Conservation (phyloP, 2,888 invertebrate species). For the Trissolcus japonicus region DNA sequence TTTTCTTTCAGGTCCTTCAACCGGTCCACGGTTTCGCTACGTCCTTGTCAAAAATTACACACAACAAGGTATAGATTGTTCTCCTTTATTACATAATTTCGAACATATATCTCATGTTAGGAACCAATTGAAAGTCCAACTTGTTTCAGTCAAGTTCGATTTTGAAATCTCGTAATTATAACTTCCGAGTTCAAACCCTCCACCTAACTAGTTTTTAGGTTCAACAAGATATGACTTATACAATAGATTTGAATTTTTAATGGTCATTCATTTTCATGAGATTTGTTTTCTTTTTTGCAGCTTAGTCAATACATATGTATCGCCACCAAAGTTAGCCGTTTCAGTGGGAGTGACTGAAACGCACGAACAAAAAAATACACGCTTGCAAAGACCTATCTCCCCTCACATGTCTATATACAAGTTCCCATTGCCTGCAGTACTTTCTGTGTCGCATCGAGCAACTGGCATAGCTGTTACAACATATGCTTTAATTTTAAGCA, state of each 20-base stretch:
- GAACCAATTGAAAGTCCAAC: not conserved
- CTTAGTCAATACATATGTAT: slow-evolving; percentile 46
- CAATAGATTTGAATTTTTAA: not conserved
- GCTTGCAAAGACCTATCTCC: slow-evolving; percentile 87
- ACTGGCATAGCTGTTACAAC: slow-evolving; percentile 80
- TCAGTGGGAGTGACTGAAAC: slow-evolving; percentile 74
- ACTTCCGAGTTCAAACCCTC: too few relatives aligned
- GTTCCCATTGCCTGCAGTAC: slow-evolving; percentile 85
- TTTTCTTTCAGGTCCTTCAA: slow-evolving; percentile 11
- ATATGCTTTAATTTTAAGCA: slow-evolving; percentile 76
- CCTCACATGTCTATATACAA: slow-evolving; percentile 92
- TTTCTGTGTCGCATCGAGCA: slow-evolving; percentile 91
- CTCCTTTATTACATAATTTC: not conserved
- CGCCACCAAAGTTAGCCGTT: slow-evolving; percentile 57
- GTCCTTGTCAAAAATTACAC: slow-evolving; percentile 17
- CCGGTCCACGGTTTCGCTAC: not conserved
- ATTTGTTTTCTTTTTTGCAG: slow-evolving; percentile 6
- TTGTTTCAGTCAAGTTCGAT: not conserved
- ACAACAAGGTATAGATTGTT: slow-evolving; percentile 12
- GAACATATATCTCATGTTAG: not conserved
- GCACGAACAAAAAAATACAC: slow-evolving; percentile 84
- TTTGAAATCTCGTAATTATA: not conserved
- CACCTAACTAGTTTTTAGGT: not conserved
- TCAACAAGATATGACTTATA: not conserved
- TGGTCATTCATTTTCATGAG: not conserved